A percentile compares a stretch with the other conserved stretches of the same genome.
Evolutionary conservation across 2,888 invertebrate genomes (phyloP).

Genomic region (Galeopsomyia nigrocyanea): DNA sequence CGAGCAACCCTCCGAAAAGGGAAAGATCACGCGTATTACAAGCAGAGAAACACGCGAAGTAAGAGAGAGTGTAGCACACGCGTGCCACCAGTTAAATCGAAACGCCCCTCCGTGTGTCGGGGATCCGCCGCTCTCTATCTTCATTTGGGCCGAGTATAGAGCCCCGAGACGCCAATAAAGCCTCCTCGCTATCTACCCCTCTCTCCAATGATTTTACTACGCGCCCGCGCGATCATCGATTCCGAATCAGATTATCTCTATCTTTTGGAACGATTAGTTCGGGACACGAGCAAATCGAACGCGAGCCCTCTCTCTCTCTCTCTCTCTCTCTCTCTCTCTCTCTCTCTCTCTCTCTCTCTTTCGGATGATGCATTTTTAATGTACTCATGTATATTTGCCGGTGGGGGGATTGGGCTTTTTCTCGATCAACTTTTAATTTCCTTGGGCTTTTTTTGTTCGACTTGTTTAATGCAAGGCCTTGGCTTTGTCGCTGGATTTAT

Average conservation of each 20-base stretch:
- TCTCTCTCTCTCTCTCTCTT: neutral
- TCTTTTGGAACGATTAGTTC: neutral
- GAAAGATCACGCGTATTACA: neutral
- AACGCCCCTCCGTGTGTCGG: constrained; percentile 2
- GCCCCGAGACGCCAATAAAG: constrained; percentile 66
- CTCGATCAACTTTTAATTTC: constrained; percentile 40
- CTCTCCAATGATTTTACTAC: constrained; percentile 53
- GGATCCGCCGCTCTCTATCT: constrained; percentile 49
- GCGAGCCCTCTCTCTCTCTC: neutral
- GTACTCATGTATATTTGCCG: neutral
- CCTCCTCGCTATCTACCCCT: constrained; percentile 56
- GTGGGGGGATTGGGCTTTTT: neutral
- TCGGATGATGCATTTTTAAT: constrained; percentile 45
- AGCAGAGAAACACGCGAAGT: neutral
- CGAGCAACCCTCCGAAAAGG: neutral
- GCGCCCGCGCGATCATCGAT: constrained; percentile 7
- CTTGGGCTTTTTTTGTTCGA: constrained; percentile 10
- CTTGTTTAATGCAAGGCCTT: constrained; percentile 4
- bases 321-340: constrained; percentile 2
- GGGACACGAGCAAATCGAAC: neutral
- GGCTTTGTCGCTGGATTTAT: too few species aligned
- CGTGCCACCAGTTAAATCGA: constrained; percentile 17
- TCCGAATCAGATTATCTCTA: neutral
- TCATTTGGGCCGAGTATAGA: constrained; percentile 53
- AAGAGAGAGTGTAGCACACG: neutral